Evolutionary conservation across 2,113 vertebrate genomes (phyloP), one percentile per base, ranked within the genome.

Genomic region (Alligator sinensis): DNA sequence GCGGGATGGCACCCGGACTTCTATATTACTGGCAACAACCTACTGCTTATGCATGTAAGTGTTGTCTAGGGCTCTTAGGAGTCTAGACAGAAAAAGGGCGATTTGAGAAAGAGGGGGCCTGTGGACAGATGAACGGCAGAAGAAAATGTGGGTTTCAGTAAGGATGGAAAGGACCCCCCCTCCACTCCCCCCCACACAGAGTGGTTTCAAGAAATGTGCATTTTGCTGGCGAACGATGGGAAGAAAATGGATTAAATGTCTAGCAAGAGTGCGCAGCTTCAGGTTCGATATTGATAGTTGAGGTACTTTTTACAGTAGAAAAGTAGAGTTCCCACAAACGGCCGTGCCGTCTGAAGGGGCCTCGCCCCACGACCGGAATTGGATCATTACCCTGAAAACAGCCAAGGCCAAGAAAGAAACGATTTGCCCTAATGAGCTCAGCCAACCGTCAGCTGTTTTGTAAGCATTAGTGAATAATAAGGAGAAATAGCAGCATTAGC

Each of bases 401-500:
- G 76, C 70, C 0, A 3, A 77, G 89, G 66, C 89, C 16, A 1
- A 80, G 86, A 85, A 81, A 82, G 86, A 30, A 92, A 80, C 1
- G 27, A 81, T 89, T 86, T 92, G 90, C 92, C 92, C 92, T 91
- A 4, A 93, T 93, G 95, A 95, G 93, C 94, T 74, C 38, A 47
- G 91, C 91, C 77, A 59, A 30, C 80, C 88, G 95, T 88, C 95
- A 91, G 95, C 95, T 54, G 91, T 70, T 87, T 78, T 25, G 77
- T 58, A 93, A 95, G 91, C 93, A 64, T 92, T 84, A 86, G 95
- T 18, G 91, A 94, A 80, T 87, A 90, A 89, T 82, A 86, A 89
- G 95, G 96, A 96, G 95, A 11, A 74, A 66, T 91, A 93, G 94
- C 95, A 58, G 92, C 87, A 24, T 92, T 92, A 84, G 90, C 91